Percentiles rank a stretch among this genome's conserved stretches.
Conservation (phyloP, 2,113 vertebrate genomes). For the Myotis yumanensis region DNA sequence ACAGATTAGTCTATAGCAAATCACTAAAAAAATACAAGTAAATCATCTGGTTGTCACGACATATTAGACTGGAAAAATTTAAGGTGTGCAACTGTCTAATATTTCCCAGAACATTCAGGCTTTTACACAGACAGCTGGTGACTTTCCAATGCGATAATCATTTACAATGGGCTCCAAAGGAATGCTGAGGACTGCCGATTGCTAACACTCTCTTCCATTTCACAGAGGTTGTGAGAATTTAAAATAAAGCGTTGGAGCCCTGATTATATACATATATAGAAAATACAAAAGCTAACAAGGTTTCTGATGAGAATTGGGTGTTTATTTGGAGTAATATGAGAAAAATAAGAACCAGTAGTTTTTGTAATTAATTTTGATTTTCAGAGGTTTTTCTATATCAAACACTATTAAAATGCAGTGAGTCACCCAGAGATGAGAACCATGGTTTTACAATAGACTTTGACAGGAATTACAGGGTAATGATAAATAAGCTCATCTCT, state of each 20-base stretch:
- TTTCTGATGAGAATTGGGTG: not conserved
- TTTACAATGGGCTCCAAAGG: not conserved
- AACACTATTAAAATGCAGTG: not conserved
- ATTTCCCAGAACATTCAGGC: slow-evolving; percentile 22
- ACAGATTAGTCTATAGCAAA: not conserved
- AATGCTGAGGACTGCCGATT: not conserved
- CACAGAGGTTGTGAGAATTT: not conserved
- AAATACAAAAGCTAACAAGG: not conserved
- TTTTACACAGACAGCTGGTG: not conserved
- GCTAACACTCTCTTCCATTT: not conserved
- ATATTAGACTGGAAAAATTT: not conserved
- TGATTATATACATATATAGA: not conserved
- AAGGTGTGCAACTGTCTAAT: slow-evolving; percentile 20
- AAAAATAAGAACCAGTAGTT: not conserved
- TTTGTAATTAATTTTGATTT: slow-evolving; percentile 17
- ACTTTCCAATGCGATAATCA: slow-evolving; percentile 15
- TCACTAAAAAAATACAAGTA: slow-evolving; percentile 12
- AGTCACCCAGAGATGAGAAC: not conserved
- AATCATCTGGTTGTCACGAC: not conserved
- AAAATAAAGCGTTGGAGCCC: slow-evolving; percentile 6
- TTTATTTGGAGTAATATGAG: not conserved
- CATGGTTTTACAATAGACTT: not conserved
- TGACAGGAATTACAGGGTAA: slow-evolving; percentile 16
- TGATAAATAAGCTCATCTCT: not conserved
- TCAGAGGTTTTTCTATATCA: not conserved